phyloP scores from a whole-genome alignment of 2,888 invertebrate genomes.

The Muscina levida region DNA sequence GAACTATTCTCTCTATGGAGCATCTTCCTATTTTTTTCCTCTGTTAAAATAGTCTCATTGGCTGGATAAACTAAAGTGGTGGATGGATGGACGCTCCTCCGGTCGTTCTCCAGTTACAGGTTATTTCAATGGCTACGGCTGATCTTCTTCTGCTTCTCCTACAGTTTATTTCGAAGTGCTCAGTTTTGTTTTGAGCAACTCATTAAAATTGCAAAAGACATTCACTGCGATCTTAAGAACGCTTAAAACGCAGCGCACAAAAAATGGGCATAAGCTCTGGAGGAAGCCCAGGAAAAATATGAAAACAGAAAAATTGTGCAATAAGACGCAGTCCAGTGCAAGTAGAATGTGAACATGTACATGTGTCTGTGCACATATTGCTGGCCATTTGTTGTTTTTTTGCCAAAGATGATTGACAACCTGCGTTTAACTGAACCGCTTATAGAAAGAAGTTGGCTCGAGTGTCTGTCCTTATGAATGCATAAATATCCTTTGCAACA shows the following conservation, averaged over 20 bases:
- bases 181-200: slow-evolving; percentile 38
- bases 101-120: background rate
- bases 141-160: slow-evolving; percentile 35
- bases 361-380: background rate
- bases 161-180: background rate
- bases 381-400: background rate
- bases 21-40: background rate
- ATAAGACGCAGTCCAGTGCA: background rate
- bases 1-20: slow-evolving; percentile 42
- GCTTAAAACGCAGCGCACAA: slow-evolving; percentile 13
- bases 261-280: background rate
- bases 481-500: slow-evolving; percentile 56
- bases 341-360: background rate
- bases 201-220: slow-evolving; percentile 66
- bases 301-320: slow-evolving; percentile 48
- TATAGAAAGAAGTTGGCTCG: slow-evolving; percentile 42
- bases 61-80: slow-evolving; percentile 44
- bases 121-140: slow-evolving; percentile 1
- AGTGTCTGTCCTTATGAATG: slow-evolving; percentile 46
- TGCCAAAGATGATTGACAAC: slow-evolving; percentile 65
- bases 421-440: slow-evolving; percentile 64
- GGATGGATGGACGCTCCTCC: background rate
- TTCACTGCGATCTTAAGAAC: slow-evolving; percentile 56
- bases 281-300: slow-evolving; percentile 46
- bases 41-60: background rate